Base-by-base conservation (phyloP, 2,113 vertebrate species). In the Oxyruncus cristatus region DNA sequence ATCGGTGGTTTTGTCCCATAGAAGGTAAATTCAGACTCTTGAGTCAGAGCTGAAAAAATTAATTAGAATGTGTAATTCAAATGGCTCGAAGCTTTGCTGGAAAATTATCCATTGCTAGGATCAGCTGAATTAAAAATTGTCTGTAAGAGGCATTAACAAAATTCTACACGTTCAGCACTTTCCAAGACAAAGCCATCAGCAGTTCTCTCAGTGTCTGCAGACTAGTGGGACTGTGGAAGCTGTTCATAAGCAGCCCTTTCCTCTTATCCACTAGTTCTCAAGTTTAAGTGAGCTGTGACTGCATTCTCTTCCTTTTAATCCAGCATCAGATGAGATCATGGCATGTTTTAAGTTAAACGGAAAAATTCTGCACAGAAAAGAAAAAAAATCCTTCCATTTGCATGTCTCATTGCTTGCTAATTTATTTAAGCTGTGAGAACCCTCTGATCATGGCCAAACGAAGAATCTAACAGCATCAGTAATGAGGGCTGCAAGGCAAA, bases 361-460 rank as follows among this genome's bases (percentile, higher is more conserved):
- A 94, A 96, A 91, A 75, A 67, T 44, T 85, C 24, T 70, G 58
- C 75, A 19, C 24, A 58, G 84, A 44, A 91, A 73, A 83, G n/a
- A n/a, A 62, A 76, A 74, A 72, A 68, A 85, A 32, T 65, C 58
- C 67, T 63, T 72, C 71, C 46, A 83, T 91, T 95, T 70, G 58
- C 74, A 82, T 95, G 93, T 96, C 89, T 93, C 87, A 32, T 74
- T 93, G 89, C 66, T 71, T 23, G 6, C 93, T 97, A 88, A 97
- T 96, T 93, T 81, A 42, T 89, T 95, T 85, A 95, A 95, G 95
- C 78, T 89, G 94, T 84, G 78, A 95, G 92, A 70, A 67, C 63
- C 70, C 84, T 96, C 94, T 95, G 91, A 95, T 95, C 73, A 19
- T 18, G 52, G 94, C 68, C 75, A 94, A 92, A 91, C 4, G 92